Evolutionary conservation across 2,113 vertebrate genomes (phyloP).

Genomic region (Toxotes chatareus): DNA sequence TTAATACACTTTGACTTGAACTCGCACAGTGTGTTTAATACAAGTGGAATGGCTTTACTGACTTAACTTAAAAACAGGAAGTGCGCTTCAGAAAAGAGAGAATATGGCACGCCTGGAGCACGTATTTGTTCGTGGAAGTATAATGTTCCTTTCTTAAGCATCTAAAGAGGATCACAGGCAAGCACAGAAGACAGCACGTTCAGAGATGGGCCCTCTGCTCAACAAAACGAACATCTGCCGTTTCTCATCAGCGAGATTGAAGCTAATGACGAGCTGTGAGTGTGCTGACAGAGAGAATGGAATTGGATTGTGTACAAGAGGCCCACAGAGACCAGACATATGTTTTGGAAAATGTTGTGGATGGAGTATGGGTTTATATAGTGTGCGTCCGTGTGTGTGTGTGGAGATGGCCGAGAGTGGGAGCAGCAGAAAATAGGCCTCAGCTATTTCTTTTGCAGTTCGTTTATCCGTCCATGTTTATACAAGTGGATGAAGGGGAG

Average conservation of each 20-base stretch:
- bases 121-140: slow-evolving; percentile 56
- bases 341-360: slow-evolving; percentile 70
- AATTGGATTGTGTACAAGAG: slow-evolving; percentile 77
- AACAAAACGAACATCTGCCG: slow-evolving; percentile 84
- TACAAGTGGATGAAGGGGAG: slow-evolving; percentile 56
- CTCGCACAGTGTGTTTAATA: neutral
- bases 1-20: slow-evolving; percentile 21
- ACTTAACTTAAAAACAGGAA: slow-evolving; percentile 13
- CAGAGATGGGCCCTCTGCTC: slow-evolving; percentile 64
- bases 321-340: slow-evolving; percentile 77
- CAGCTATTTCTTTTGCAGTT: slow-evolving; percentile 33
- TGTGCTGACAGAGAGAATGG: slow-evolving; percentile 78
- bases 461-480: slow-evolving; percentile 50
- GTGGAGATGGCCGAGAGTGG: slow-evolving; percentile 4
- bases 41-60: neutral
- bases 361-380: slow-evolving; percentile 44
- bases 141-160: slow-evolving; percentile 34
- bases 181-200: slow-evolving; percentile 62
- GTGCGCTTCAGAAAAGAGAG: neutral
- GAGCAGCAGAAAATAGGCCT: slow-evolving; percentile 30
- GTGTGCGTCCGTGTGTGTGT: slow-evolving; percentile 11
- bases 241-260: slow-evolving; percentile 81
- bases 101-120: neutral
- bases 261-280: slow-evolving; percentile 80
- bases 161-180: slow-evolving; percentile 64